These are phyloP conservation scores for Galaxea fascicularis DNA, from an alignment of 92 coral and sea anemone genomes.

Conservation along the genomic window DNA sequence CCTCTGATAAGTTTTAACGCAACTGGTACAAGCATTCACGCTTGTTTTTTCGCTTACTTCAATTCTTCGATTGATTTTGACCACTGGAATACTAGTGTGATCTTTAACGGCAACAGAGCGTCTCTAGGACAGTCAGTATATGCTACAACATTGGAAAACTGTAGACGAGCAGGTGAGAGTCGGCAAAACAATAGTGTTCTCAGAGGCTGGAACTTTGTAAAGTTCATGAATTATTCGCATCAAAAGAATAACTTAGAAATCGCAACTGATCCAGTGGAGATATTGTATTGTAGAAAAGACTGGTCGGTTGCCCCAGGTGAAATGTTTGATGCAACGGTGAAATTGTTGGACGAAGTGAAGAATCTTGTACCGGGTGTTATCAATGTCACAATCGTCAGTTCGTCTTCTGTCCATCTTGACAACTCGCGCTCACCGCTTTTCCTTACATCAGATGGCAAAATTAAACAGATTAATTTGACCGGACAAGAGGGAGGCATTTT, in stretches of 20 bases:
- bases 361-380: conserved; percentile 84
- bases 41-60: conserved; percentile 78
- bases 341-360: conserved; percentile 80
- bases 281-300: conserved; percentile 47
- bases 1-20: conserved; percentile 81
- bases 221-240: conserved; percentile 38
- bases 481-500: conserved; percentile 61
- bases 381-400: conserved; percentile 36
- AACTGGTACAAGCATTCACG: conserved; percentile 67
- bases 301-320: conserved; percentile 90
- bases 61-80: conserved; percentile 42
- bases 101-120: conserved; percentile 75
- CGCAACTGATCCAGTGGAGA: conserved; percentile 82
- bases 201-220: conserved; percentile 75
- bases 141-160: conserved; percentile 85
- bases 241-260: conserved; percentile 12
- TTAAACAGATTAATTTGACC: conserved; percentile 50
- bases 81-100: conserved; percentile 70
- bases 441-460: conserved; percentile 50
- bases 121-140: conserved; percentile 76
- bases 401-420: conserved; percentile 36
- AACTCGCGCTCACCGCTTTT: conserved; percentile 66
- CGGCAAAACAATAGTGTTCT: conserved; percentile 68
- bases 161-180: conserved; percentile 71
- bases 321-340: conserved; percentile 70